phyloP scores from a whole-genome alignment of 1,140 invertebrate genomes.

The Caenorhabditis briggsae region DNA sequence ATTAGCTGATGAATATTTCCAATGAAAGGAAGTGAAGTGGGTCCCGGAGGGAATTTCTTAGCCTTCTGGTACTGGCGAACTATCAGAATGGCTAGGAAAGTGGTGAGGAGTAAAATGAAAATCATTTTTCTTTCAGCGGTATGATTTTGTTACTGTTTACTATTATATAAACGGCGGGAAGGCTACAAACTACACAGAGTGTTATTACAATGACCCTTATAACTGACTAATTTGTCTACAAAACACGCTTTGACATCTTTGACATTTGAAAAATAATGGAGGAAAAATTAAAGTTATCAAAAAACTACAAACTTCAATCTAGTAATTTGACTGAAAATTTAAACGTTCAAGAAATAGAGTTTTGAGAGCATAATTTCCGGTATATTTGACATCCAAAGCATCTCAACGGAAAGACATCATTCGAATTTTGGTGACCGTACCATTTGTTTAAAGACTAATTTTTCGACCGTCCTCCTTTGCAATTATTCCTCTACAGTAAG shows the following conservation, averaged over 20 bases:
- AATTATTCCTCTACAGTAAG: too few species aligned
- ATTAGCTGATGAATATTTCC: conserved; percentile 47
- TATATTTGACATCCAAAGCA: too few species aligned
- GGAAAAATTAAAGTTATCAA: too few species aligned
- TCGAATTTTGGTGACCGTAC: too few species aligned
- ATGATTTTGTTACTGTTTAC: background rate
- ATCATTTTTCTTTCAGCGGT: background rate
- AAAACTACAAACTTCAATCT: too few species aligned
- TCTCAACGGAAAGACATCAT: too few species aligned
- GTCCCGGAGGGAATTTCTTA: conserved; percentile 4
- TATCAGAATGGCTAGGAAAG: conserved; percentile 5
- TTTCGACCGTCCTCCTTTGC: too few species aligned
- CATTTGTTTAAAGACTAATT: too few species aligned
- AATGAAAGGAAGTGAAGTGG: conserved; percentile 2
- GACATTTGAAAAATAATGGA: background rate
- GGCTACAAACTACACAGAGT: background rate
- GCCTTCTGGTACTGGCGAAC: background rate
- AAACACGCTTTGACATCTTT: background rate
- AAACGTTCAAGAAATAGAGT: too few species aligned
- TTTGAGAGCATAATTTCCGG: too few species aligned
- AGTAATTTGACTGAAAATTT: too few species aligned
- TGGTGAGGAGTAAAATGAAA: background rate
- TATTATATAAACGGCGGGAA: background rate
- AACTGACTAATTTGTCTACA: background rate
- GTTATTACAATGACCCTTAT: background rate